Percentiles rank a stretch among this genome's conserved stretches.
Evolutionary conservation across 2,888 invertebrate genomes (phyloP).

Genomic region (Diaperis boleti): DNA sequence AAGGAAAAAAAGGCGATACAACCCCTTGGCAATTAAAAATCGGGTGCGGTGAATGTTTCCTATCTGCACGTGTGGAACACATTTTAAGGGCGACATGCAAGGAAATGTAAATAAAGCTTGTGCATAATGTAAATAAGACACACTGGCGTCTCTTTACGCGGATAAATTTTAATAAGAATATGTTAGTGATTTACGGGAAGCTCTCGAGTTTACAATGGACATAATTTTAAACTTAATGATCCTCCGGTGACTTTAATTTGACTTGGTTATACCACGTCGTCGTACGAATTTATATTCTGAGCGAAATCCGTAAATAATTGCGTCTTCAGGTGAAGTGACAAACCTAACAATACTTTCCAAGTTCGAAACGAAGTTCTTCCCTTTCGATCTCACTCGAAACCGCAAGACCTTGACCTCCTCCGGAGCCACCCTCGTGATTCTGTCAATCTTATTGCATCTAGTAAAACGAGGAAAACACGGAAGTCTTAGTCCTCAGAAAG

Average conservation of each 20-base stretch:
- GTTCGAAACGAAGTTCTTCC: slow-evolving; percentile 11
- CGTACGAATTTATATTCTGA: too few species aligned
- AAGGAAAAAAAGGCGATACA: not conserved
- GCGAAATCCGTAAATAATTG: too few species aligned
- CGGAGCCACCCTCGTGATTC: slow-evolving; percentile 4
- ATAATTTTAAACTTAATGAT: slow-evolving; percentile 31
- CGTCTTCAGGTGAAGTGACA: too few species aligned
- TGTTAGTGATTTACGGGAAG: slow-evolving; percentile 33
- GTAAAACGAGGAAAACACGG: not conserved
- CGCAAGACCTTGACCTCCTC: slow-evolving; percentile 20
- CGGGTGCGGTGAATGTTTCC: slow-evolving; percentile 1
- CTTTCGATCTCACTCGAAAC: not conserved
- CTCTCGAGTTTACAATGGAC: slow-evolving; percentile 24
- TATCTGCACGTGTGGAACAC: slow-evolving; percentile 38
- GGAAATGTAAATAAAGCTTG: slow-evolving; percentile 32
- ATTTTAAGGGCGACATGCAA: slow-evolving; percentile 18
- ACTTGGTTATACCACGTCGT: slow-evolving; percentile 20
- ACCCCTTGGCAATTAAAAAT: slow-evolving; percentile 21
- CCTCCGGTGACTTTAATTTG: slow-evolving; percentile 31
- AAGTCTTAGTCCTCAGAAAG: not conserved
- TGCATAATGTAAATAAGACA: slow-evolving; percentile 31
- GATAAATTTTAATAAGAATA: slow-evolving; percentile 22
- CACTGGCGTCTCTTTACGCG: slow-evolving; percentile 16
- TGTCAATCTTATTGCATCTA: slow-evolving; percentile 10
- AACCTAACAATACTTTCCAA: too few species aligned